Evolutionary conservation across 1,140 invertebrate species (phyloP), one percentile per base, ranked within the genome.

Genomic region (Polypedilum vanderplanki): DNA sequence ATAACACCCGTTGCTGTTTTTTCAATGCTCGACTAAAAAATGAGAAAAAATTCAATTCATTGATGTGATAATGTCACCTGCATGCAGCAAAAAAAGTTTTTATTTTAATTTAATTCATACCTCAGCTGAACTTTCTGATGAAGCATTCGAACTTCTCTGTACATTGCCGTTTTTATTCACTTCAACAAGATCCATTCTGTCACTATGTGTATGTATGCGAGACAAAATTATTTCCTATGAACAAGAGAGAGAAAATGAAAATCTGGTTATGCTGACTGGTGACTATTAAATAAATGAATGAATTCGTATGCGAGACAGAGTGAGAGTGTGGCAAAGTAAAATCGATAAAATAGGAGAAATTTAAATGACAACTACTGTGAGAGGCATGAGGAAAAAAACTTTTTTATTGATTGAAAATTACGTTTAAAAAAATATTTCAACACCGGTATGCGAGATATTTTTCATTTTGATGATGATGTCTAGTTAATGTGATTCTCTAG

Each of bases 121-220:
- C 65, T 70, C 65, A 70, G 65, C 65, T 20, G 65, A 70, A 70
- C 65, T 70, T 12, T 70, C 65, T 18, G 65, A 70, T 70, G 65
- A 70, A 70, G 65, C 65, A 22, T n/a, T 70, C 17, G 65, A 70
- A 70, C 17, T 70, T 70, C 65, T 18, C 17, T 18, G 20, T 18
- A 70, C 65, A 9, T 22, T 22, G 10, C 65, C 20, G 3, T 70
- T 33, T 33, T 33, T 70, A 22, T 70, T 70, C 65, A 70, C 65
- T 70, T 70, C 65, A 70, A 70, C 65, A 20, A 70, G 20, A 70
- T 70, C 65, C 65, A 70, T 70, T 70, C 18, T 70, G 65, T 70
- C 17, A 18, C 15, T 70, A 20, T 22, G 9, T 18, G 20, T 20
- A 70, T 67, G 4, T 70, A 18, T 70, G 1, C 20, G 17, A 18